A percentile compares a stretch with the other conserved stretches of the same genome.
Evolutionary conservation across 1,140 invertebrate species (phyloP).

Genomic region (Armadillidium nasatum): DNA sequence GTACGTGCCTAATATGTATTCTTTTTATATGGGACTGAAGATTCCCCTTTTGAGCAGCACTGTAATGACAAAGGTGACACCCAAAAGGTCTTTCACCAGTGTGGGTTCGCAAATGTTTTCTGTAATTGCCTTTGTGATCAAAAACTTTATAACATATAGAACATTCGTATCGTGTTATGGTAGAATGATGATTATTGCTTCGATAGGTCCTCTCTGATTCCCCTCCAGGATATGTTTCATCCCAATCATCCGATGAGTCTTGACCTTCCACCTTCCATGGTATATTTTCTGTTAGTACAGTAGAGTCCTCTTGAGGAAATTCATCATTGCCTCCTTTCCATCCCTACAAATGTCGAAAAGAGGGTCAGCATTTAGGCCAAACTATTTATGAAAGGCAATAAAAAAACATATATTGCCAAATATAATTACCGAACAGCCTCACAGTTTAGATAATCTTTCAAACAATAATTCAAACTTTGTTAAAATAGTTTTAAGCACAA

Average conservation of each 20-base stretch:
- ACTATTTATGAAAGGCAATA: neutral
- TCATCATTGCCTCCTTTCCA: neutral
- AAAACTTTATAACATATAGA: neutral
- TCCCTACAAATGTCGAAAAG: conserved; percentile 2
- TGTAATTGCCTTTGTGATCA: conserved; percentile 18
- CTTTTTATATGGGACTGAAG: conserved; percentile 34
- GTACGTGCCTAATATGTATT: neutral
- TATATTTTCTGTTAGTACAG: no score
- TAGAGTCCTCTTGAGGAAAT: no score
- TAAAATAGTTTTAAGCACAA: no score
- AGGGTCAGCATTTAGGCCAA: conserved; percentile 1
- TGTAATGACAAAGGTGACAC: conserved; percentile 31
- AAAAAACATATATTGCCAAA: no score
- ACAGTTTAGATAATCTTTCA: no score
- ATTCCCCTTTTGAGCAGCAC: conserved; percentile 30
- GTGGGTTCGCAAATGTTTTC: conserved; percentile 34
- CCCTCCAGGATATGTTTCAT: no score
- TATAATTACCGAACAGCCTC: no score
- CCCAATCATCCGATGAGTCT: no score
- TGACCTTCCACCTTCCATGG: no score
- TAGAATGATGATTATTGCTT: neutral
- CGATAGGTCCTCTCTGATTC: no score
- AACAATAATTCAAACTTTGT: no score
- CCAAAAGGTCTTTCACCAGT: conserved; percentile 37
- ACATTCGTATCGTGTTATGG: neutral